Evolutionary conservation across 2,888 invertebrate species (phyloP).

Genomic region (Euplagia quadripunctaria): DNA sequence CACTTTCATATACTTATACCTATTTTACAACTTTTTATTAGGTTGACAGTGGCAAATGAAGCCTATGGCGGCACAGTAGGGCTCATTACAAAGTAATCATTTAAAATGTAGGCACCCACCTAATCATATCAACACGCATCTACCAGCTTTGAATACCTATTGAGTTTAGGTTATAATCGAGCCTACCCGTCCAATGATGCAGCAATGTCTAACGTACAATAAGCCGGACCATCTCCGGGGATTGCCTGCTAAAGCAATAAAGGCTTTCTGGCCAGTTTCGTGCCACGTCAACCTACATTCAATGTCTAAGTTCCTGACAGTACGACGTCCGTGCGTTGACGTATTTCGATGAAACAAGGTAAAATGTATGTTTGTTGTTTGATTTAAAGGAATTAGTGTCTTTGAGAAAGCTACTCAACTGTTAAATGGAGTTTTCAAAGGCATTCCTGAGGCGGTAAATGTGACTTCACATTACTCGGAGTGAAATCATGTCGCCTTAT

Average conservation of each 20-base stretch:
- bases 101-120: not conserved
- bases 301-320: slow-evolving; percentile 30
- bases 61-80: no score
- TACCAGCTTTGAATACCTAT: slow-evolving; percentile 24
- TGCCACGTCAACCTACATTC: slow-evolving; percentile 36
- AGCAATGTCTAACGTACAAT: slow-evolving; percentile 60
- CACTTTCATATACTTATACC: no score
- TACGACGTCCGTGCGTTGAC: slow-evolving; percentile 7
- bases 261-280: slow-evolving; percentile 42
- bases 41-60: no score
- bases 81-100: no score
- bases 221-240: slow-evolving; percentile 54
- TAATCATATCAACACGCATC: not conserved
- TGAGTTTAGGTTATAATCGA: slow-evolving; percentile 59
- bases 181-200: slow-evolving; percentile 52
- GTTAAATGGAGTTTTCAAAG: not conserved
- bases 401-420: not conserved
- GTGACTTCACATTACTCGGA: not conserved
- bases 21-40: no score
- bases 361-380: slow-evolving; percentile 2
- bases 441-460: not conserved
- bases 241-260: slow-evolving; percentile 60
- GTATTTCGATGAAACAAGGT: slow-evolving; percentile 3
- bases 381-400: slow-evolving; percentile 2
- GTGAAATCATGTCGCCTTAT: not conserved